Conservation (phyloP, 2,888 invertebrate genomes). For the Poecilus cupreus region DNA sequence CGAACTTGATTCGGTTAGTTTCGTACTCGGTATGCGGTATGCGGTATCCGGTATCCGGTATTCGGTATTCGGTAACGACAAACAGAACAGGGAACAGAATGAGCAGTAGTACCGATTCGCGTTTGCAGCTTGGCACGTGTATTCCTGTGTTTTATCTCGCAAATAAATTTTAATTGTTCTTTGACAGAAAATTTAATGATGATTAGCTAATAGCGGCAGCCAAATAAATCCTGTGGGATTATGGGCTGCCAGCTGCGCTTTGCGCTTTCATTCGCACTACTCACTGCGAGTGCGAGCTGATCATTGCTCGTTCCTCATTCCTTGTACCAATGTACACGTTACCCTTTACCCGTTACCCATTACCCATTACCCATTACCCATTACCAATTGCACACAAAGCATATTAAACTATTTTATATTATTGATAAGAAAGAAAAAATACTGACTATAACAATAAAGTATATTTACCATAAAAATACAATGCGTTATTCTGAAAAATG, state of each 20-base stretch:
- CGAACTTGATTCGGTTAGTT: constrained; percentile 11
- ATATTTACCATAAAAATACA: constrained; percentile 33
- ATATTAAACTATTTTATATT: not conserved
- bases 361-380: not conserved
- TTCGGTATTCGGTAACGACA: no score
- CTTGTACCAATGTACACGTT: not conserved
- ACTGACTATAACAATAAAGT: constrained; percentile 1
- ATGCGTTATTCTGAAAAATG: constrained; percentile 1
- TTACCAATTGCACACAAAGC: not conserved
- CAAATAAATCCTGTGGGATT: constrained; percentile 46
- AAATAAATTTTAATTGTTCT: constrained; percentile 52
- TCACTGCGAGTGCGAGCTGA: not conserved
- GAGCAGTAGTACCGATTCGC: not conserved
- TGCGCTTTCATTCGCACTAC: constrained; percentile 36
- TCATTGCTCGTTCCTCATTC: constrained; percentile 14
- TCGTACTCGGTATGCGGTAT: not conserved
- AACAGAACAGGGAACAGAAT: not conserved
- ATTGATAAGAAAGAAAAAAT: not conserved
- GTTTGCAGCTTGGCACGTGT: constrained; percentile 14
- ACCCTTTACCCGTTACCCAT: not conserved
- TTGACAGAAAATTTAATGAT: constrained; percentile 55
- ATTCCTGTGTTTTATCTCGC: constrained; percentile 36
- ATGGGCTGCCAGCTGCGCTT: constrained; percentile 29
- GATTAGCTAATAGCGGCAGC: constrained; percentile 51
- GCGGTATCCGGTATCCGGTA: no score